Conservation (phyloP, 2,888 invertebrate species). For the Sisyra terminalis region DNA sequence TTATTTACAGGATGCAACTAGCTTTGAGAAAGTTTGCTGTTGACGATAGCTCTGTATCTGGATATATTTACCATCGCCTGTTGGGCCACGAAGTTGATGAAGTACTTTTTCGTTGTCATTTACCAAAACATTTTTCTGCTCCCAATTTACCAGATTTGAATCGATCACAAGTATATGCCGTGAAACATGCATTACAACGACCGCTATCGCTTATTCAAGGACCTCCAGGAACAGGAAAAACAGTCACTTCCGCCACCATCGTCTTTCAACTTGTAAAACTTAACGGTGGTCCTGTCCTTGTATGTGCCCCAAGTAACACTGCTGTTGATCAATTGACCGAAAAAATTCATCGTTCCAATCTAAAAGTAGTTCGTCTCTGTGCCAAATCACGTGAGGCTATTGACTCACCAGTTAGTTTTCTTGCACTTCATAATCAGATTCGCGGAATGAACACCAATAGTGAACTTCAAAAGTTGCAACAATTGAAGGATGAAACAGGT, state of each 20-base stretch:
- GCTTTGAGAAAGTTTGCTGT: constrained; percentile 91
- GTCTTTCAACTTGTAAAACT: constrained; percentile 95
- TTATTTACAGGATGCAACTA: constrained; percentile 66
- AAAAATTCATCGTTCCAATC: constrained; percentile 92
- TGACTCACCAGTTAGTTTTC: constrained; percentile 91
- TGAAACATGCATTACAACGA: constrained; percentile 92
- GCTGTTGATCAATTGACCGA: constrained; percentile 98
- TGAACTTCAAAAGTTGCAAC: constrained; percentile 87
- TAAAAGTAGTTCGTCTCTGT: constrained; percentile 86
- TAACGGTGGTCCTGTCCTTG: constrained; percentile 85
- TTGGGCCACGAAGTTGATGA: constrained; percentile 92
- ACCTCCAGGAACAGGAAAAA: constrained; percentile 95
- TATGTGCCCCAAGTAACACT: constrained; percentile 98
- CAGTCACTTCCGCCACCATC: constrained; percentile 97
- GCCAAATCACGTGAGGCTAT: constrained; percentile 97
- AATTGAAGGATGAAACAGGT: constrained; percentile 95
- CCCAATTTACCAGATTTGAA: constrained; percentile 96
- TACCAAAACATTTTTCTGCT: constrained; percentile 94
- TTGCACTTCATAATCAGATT: constrained; percentile 95
- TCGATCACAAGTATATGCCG: constrained; percentile 95
- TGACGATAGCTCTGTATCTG: constrained; percentile 91
- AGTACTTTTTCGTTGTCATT: constrained; percentile 72
- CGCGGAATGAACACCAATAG: constrained; percentile 85
- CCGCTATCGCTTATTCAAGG: constrained; percentile 96
- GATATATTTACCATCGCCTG: constrained; percentile 93